Conservation (phyloP, 1,140 invertebrate species). For the Aphelinus atriplicis region DNA sequence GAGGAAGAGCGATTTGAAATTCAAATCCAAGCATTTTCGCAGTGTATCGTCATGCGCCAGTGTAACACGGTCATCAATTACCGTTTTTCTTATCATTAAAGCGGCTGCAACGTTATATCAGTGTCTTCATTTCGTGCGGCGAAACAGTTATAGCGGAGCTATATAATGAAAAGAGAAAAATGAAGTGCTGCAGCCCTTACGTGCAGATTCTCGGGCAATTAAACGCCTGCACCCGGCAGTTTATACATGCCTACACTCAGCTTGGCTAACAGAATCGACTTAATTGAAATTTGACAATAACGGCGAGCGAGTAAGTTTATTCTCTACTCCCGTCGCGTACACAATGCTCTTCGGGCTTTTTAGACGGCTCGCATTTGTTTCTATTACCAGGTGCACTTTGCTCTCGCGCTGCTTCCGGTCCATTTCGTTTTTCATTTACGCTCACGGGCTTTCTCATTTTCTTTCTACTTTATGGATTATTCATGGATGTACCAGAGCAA, state of each 20-base stretch:
- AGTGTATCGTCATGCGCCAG: no score
- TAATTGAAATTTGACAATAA: slow-evolving; percentile 24
- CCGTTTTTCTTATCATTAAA: no score
- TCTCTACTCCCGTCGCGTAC: neutral
- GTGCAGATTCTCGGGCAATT: neutral
- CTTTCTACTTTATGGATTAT: neutral
- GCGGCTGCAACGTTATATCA: no score
- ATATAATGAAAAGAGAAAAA: no score
- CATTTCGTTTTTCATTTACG: slow-evolving; percentile 25
- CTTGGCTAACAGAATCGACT: slow-evolving; percentile 10
- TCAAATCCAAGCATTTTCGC: no score
- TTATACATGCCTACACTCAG: neutral
- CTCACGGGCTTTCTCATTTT: neutral
- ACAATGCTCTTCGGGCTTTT: neutral
- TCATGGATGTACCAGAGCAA: neutral
- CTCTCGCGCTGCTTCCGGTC: neutral
- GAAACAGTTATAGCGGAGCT: no score
- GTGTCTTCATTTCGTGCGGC: no score
- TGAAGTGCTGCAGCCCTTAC: no score
- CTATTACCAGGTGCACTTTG: slow-evolving; percentile 14
- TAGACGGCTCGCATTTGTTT: slow-evolving; percentile 17
- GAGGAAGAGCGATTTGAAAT: no score
- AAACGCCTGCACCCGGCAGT: neutral
- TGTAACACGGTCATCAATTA: no score
- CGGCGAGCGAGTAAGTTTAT: neutral